A percentile compares a stretch with the other conserved stretches of the same genome.
Evolutionary conservation across 2,888 invertebrate genomes (phyloP).

Genomic region (Itoplectis maculator): DNA sequence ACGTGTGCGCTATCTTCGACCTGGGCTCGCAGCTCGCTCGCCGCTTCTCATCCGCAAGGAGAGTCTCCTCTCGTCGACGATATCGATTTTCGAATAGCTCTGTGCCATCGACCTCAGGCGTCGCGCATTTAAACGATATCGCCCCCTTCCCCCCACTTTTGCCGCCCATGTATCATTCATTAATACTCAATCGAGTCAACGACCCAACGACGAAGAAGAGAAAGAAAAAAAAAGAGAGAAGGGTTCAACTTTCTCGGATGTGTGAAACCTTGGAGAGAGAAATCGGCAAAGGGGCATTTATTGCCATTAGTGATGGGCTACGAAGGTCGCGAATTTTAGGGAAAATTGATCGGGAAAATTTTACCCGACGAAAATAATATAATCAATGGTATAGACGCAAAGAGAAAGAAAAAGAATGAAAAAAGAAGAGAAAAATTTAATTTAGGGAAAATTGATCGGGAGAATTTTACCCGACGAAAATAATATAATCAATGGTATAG

Average conservation of each 20-base stretch:
- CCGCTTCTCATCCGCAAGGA: constrained; percentile 40
- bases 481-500: neutral
- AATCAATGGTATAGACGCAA: neutral
- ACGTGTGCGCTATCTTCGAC: neutral
- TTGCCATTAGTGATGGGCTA: neutral
- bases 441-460: neutral
- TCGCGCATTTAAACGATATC: constrained; percentile 43
- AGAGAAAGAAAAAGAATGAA: neutral
- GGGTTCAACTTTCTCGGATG: neutral
- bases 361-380: neutral
- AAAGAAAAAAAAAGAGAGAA: neutral
- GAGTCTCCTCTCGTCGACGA: constrained; percentile 35
- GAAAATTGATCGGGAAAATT: neutral
- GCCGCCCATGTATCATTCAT: neutral
- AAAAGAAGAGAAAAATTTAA: too few species aligned
- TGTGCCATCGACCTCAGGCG: constrained; percentile 48
- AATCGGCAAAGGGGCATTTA: neutral
- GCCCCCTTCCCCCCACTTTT: too few species aligned
- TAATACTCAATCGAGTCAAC: constrained; percentile 1
- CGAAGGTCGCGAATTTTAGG: neutral
- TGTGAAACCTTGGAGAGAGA: neutral
- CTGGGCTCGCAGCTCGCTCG: neutral
- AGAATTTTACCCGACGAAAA: neutral
- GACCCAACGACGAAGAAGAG: neutral
- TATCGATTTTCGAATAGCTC: constrained; percentile 55